phyloP scores from a whole-genome alignment of 53 echinoderm and acorn worm genomes.

The Temnopleurus reevesii region DNA sequence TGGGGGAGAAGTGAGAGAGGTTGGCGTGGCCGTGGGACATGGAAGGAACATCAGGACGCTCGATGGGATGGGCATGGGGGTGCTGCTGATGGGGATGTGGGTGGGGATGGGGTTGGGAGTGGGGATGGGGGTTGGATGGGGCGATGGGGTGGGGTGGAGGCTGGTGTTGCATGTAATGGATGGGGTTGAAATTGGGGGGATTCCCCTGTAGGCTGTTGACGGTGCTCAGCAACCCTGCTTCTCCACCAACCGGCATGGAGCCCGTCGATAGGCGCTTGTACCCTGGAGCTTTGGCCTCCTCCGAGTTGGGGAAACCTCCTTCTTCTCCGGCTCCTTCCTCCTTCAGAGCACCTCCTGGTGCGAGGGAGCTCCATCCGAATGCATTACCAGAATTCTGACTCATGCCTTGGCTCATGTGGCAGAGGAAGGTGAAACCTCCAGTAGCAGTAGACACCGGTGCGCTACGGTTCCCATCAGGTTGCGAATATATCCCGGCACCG shows the following conservation, averaged over 20 bases:
- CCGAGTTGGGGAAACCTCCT: conserved; percentile 57
- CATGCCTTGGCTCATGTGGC: conserved; percentile 27
- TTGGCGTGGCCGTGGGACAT: conserved; percentile 66
- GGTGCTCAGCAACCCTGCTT: conserved; percentile 44
- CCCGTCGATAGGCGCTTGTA: conserved; percentile 75
- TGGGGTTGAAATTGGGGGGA: conserved; percentile 22
- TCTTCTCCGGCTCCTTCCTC: conserved; percentile 62
- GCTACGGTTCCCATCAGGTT: conserved; percentile 53
- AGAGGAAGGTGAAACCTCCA: conserved; percentile 67
- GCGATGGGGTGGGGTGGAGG: conserved; percentile 63
- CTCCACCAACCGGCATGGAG: conserved; percentile 19
- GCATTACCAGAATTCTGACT: conserved; percentile 55
- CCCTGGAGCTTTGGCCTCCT: conserved; percentile 94
- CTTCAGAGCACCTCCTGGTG: conserved; percentile 44
- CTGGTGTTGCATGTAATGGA: conserved; percentile 48
- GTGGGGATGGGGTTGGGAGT: conserved; percentile 60
- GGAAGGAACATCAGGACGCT: conserved; percentile 43
- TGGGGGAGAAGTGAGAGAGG: conserved; percentile 78
- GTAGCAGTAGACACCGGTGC: conserved; percentile 42
- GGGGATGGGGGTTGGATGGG: conserved; percentile 42
- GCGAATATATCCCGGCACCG: not conserved
- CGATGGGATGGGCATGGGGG: conserved; percentile 54
- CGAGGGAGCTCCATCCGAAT: conserved; percentile 65
- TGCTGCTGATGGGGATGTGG: conserved; percentile 64
- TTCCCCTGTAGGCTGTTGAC: conserved; percentile 38